These are phyloP conservation scores for Pygoscelis antarcticus DNA, from an alignment of 2,113 vertebrate genomes.

Conservation along the genomic window DNA sequence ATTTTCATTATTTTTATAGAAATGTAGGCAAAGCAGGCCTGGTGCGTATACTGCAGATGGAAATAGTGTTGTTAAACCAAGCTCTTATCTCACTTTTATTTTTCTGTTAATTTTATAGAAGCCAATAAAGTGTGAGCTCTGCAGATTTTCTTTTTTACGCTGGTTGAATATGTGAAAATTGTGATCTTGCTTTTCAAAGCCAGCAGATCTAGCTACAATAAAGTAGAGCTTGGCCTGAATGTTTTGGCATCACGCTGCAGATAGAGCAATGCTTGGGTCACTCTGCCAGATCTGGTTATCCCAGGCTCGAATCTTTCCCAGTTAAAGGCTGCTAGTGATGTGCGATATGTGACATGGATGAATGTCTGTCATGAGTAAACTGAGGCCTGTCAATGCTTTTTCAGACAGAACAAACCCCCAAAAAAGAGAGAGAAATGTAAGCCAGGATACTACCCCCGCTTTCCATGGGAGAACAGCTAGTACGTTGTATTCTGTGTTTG, in stretches of 20 bases:
- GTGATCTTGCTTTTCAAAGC: neutral
- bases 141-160: neutral
- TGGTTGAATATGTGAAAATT: neutral
- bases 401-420: neutral
- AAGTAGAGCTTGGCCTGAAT: neutral
- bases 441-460: neutral
- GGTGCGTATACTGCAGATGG: neutral
- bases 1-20: conserved; percentile 32
- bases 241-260: neutral
- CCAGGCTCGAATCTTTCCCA: neutral
- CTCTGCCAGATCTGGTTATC: neutral
- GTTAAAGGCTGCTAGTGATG: neutral
- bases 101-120: conserved; percentile 56
- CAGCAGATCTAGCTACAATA: neutral
- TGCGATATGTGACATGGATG: neutral
- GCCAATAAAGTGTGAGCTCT: neutral
- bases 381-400: neutral
- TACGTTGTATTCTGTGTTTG: neutral
- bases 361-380: neutral
- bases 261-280: neutral
- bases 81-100: conserved; percentile 39
- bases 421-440: neutral
- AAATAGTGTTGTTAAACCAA: conserved; percentile 3
- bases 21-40: neutral
- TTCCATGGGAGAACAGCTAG: neutral